Conservation (phyloP, 2,113 vertebrate species). For the Serilophus lunatus region DNA sequence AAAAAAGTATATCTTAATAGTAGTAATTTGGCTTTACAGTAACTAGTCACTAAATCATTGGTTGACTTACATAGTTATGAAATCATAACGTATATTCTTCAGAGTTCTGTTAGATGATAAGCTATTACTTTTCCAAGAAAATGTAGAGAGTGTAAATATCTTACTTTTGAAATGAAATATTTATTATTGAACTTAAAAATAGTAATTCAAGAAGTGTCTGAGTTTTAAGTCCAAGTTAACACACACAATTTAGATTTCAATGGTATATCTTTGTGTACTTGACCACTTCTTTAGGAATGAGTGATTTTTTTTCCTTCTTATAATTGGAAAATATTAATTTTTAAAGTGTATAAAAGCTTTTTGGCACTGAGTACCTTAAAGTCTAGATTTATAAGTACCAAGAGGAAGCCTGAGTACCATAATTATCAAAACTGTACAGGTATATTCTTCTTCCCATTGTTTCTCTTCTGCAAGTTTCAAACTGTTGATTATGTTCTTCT, state of each 20-base stretch:
- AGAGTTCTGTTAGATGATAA: neutral
- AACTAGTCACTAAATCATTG: neutral
- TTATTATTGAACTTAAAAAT: too few species aligned
- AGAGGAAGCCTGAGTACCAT: accelerated
- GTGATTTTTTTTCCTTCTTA: neutral
- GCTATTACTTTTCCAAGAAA: neutral
- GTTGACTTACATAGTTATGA: neutral
- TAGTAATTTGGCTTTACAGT: neutral
- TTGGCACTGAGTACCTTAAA: neutral
- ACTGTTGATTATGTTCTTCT: neutral
- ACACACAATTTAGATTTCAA: too few species aligned
- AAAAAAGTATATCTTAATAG: too few species aligned
- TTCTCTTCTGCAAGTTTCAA: neutral
- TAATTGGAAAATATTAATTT: neutral
- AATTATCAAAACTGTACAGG: neutral
- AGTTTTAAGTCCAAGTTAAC: too few species aligned
- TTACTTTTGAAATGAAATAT: too few species aligned
- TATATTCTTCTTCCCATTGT: neutral
- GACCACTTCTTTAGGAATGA: neutral
- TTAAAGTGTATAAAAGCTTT: neutral
- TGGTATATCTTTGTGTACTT: neutral
- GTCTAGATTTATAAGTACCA: neutral
- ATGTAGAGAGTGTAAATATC: neutral
- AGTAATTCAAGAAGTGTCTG: too few species aligned
- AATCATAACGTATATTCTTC: neutral